Evolutionary conservation across 2,113 vertebrate species (phyloP), one percentile per base, ranked within the genome.

Genomic region (Hypomesus transpacificus): DNA sequence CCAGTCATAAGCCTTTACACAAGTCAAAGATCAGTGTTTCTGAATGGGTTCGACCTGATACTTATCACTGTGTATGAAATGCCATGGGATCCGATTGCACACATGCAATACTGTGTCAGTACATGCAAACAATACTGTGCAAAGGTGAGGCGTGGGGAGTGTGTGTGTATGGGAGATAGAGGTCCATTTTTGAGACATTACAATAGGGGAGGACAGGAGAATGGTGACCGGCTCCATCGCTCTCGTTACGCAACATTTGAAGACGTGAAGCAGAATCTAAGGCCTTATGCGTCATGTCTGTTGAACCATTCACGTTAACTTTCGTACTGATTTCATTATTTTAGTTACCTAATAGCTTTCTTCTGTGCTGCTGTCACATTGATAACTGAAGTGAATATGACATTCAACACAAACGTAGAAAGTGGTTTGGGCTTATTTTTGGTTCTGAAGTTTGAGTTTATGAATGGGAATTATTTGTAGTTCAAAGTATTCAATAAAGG

Each of bases 271-370:
- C 77, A 73, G 72, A 78, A 59, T 73, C 73, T 46, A 81, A 73
- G n/a, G 88, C 86, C 85, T 89, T 85, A 84, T 82, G 79, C 76
- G 81, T 86, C 85, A 80, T 82, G 86, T 86, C 87, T 88, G 85
- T 85, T 69, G 63, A 78, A 31, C 63, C 63, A 21, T 63, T 71
- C 8, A 76, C 68, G 75, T 62, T 24, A n/a, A 67, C 66, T 80
- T 77, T 84, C 70, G 74, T 60, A 80, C 56, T 61, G 52, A 50
- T 71, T 70, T 60, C 61, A 21, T 78, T 83, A 2, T 82, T 81
- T 80, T 60, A 72, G 80, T 74, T 69, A 76, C 73, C 74, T 70
- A 66, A 64, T 75, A 71, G 66, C 73, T 13, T 22, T 75, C 77
- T 80, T 77, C 69, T 80, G 66, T 73, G 63, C 51, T 57, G 64